phyloP scores from a whole-genome alignment of 1,140 invertebrate genomes.

The Zaprionus tsacasi region DNA sequence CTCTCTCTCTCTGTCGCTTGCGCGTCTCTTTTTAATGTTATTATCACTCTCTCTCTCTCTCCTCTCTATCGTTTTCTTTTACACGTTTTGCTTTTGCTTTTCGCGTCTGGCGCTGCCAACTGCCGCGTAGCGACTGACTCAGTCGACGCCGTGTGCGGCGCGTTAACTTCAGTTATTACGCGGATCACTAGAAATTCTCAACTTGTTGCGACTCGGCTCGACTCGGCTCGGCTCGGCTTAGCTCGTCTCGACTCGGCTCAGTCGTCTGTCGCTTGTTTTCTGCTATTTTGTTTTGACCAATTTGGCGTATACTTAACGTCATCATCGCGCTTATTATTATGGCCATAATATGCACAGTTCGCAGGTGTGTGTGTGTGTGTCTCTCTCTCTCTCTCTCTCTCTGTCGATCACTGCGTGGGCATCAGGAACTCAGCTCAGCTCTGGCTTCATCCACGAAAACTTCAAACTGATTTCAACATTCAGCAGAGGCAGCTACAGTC shows the following conservation, averaged over 20 bases:
- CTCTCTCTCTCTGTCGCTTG: neutral
- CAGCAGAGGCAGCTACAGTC: slow-evolving; percentile 50
- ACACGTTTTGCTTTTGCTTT: neutral
- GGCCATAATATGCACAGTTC: slow-evolving; percentile 37
- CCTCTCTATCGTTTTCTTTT: neutral
- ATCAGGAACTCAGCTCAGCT: slow-evolving; percentile 2
- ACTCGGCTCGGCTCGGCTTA: neutral
- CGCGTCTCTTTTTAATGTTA: too few species aligned
- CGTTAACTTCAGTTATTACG: slow-evolving; percentile 68
- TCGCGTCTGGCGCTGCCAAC: slow-evolving; percentile 57
- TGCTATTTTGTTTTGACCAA: slow-evolving; percentile 75
- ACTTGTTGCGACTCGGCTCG: neutral
- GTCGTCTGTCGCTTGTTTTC: slow-evolving; percentile 38
- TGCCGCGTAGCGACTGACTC: slow-evolving; percentile 65
- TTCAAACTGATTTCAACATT: slow-evolving; percentile 52
- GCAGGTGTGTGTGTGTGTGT: slow-evolving; percentile 9
- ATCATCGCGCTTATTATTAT: slow-evolving; percentile 56
- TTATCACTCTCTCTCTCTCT: neutral
- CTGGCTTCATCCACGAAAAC: neutral
- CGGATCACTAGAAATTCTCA: slow-evolving; percentile 75
- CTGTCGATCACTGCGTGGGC: slow-evolving; percentile 55
- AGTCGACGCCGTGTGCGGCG: slow-evolving; percentile 22
- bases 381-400: neutral
- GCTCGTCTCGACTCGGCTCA: slow-evolving; percentile 11
- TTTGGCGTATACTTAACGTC: slow-evolving; percentile 73